Percentiles rank a stretch among this genome's conserved stretches.
These are phyloP conservation scores for Lasiurus cinereus DNA, from an alignment of 2,113 vertebrate species.

Conservation along the genomic window DNA sequence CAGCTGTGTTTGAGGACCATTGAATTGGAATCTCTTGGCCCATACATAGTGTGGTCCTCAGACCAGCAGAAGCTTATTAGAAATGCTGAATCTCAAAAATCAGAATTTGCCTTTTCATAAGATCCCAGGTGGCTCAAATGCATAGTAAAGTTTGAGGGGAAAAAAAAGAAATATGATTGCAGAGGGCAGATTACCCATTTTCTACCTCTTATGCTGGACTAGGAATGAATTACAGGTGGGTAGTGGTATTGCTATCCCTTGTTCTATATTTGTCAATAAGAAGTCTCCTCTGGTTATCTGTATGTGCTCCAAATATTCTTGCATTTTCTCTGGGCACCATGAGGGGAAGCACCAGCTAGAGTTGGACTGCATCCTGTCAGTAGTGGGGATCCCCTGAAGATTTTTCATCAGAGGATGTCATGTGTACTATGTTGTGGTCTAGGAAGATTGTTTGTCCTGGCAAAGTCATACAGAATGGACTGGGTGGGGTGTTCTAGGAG, in stretches of 20 bases:
- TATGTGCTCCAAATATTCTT: neutral
- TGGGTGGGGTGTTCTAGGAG: neutral
- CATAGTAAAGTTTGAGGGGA: conserved; percentile 25
- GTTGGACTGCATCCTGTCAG: neutral
- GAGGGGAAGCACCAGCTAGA: neutral
- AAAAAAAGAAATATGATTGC: conserved; percentile 34
- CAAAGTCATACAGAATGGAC: neutral
- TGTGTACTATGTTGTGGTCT: neutral
- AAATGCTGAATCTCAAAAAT: neutral
- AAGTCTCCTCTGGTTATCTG: conserved; percentile 4
- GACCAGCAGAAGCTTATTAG: neutral
- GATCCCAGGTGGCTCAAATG: neutral
- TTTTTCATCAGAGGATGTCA: conserved; percentile 28
- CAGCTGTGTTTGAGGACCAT: neutral
- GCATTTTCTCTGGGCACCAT: neutral
- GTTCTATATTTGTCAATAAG: neutral
- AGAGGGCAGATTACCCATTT: neutral
- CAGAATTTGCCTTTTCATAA: conserved; percentile 29
- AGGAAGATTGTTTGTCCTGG: conserved; percentile 15
- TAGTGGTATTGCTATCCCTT: neutral
- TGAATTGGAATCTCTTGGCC: neutral
- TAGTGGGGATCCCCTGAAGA: neutral
- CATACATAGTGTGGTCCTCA: neutral
- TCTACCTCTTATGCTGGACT: neutral
- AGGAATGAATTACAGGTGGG: conserved; percentile 7